Percentiles rank a stretch among this genome's conserved stretches.
Evolutionary conservation across 1,140 invertebrate genomes (phyloP).

Genomic region (Lasioglossum albipes): DNA sequence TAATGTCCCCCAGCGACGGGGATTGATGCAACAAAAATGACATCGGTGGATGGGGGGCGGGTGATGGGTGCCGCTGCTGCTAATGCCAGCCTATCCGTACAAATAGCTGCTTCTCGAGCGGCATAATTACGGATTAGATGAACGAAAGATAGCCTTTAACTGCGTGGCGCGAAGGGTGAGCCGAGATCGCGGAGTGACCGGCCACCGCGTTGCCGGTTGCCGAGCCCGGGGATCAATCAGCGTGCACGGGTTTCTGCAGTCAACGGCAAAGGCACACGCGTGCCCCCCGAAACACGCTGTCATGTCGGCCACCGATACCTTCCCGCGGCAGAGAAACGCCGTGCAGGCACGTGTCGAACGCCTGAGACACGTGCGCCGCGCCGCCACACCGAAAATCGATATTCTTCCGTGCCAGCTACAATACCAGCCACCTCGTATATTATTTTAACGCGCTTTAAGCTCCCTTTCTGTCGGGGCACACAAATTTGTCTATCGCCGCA

Average conservation of each 20-base stretch:
- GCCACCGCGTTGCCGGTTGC: background rate
- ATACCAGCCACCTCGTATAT: constrained; percentile 37
- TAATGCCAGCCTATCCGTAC: constrained; percentile 40
- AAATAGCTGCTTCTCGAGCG: constrained; percentile 48
- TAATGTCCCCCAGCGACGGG: background rate
- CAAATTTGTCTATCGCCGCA: constrained; percentile 32
- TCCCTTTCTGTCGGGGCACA: constrained; percentile 1
- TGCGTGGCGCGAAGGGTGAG: constrained; percentile 53
- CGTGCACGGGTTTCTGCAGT: background rate
- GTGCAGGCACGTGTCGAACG: constrained; percentile 49
- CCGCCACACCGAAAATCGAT: constrained; percentile 50
- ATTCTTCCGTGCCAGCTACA: constrained; percentile 33
- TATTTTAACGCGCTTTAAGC: constrained; percentile 56
- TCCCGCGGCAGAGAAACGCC: constrained; percentile 28
- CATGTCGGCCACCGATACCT: constrained; percentile 7
- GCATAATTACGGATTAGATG: constrained; percentile 72
- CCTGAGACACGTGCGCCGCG: constrained; percentile 44
- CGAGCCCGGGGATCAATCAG: constrained; percentile 41
- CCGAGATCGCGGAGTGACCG: background rate
- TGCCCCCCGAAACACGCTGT: constrained; percentile 5
- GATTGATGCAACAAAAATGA: constrained; percentile 1
- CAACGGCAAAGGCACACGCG: constrained; percentile 35
- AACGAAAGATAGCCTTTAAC: constrained; percentile 61
- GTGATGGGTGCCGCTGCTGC: constrained; percentile 9
- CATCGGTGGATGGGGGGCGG: background rate